A percentile compares a stretch with the other conserved stretches of the same genome.
Conservation (phyloP, 2,888 invertebrate genomes). For the Ctena decussata region DNA sequence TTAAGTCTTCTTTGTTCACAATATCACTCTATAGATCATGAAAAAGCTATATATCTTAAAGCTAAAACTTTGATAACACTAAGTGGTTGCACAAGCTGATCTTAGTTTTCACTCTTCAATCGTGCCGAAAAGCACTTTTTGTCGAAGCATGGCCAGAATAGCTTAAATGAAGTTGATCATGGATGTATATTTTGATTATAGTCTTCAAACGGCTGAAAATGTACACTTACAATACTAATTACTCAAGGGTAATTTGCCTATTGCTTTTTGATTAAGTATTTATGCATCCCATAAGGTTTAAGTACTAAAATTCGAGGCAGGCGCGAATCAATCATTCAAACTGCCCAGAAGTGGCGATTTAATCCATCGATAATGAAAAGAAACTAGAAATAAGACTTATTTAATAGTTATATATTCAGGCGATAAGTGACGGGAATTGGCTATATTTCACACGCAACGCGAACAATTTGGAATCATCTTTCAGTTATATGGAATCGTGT, state of each 20-base stretch:
- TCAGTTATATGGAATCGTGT: not conserved
- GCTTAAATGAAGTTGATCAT: not conserved
- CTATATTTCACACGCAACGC: not conserved
- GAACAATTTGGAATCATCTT: conserved; percentile 10
- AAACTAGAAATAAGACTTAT: not conserved
- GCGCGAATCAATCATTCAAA: conserved; percentile 17
- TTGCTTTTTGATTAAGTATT: conserved; percentile 17
- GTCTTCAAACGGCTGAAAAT: not conserved
- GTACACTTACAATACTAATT: not conserved
- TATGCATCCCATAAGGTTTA: not conserved
- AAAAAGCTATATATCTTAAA: too few species aligned
- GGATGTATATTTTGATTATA: not conserved
- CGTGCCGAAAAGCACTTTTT: too few species aligned
- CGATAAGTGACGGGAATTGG: not conserved
- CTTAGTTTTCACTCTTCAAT: too few species aligned
- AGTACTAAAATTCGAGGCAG: not conserved
- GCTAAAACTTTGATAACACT: too few species aligned
- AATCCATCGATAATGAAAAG: not conserved
- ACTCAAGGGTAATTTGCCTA: not conserved
- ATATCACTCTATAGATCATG: too few species aligned
- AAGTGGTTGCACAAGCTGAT: too few species aligned
- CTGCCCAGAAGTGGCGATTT: not conserved
- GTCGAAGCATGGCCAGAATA: too few species aligned
- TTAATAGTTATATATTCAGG: not conserved
- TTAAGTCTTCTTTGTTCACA: too few species aligned